Evolutionary conservation across 1,140 invertebrate species (phyloP).

Genomic region (Lordiphosa clarofinis): DNA sequence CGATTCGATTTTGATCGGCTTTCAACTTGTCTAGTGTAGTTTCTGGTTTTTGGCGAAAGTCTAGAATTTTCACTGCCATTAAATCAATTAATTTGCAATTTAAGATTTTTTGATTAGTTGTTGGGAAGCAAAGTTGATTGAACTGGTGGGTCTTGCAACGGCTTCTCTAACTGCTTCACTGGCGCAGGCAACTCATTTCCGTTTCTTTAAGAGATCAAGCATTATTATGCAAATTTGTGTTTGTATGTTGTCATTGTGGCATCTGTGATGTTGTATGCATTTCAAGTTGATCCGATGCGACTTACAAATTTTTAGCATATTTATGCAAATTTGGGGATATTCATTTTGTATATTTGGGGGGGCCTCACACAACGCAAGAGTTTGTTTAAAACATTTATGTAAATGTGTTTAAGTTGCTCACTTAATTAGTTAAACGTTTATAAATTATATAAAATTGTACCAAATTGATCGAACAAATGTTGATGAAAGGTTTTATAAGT

Average conservation of each 20-base stretch:
- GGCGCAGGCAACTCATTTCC: slow-evolving; percentile 58
- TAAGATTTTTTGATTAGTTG: slow-evolving; percentile 7
- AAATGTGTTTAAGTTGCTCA: slow-evolving; percentile 20
- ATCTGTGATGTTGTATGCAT: slow-evolving; percentile 22
- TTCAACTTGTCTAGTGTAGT: slow-evolving; percentile 13
- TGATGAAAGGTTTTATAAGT: slow-evolving; percentile 10
- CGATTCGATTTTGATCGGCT: slow-evolving; percentile 14
- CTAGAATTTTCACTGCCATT: slow-evolving; percentile 50
- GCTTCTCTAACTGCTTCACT: slow-evolving; percentile 17
- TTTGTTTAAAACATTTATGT: slow-evolving; percentile 50
- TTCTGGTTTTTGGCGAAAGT: slow-evolving; percentile 54
- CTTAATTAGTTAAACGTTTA: slow-evolving; percentile 59
- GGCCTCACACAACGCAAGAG: slow-evolving; percentile 27
- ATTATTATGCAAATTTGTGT: slow-evolving; percentile 57
- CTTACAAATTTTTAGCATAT: slow-evolving; percentile 40
- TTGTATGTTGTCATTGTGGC: slow-evolving; percentile 45
- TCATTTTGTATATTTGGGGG: neutral
- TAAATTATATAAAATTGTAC: slow-evolving; percentile 41
- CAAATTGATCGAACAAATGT: slow-evolving; percentile 7
- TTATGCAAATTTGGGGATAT: slow-evolving; percentile 41
- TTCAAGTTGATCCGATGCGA: slow-evolving; percentile 1
- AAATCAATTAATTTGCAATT: slow-evolving; percentile 21
- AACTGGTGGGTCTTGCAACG: slow-evolving; percentile 38
- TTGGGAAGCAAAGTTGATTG: slow-evolving; percentile 38
- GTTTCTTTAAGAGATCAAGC: slow-evolving; percentile 34